Evolutionary conservation across 2,797 vertebrate genomes (phyloP), one percentile per base, ranked within the genome.

Genomic region (Bufotes viridis): DNA sequence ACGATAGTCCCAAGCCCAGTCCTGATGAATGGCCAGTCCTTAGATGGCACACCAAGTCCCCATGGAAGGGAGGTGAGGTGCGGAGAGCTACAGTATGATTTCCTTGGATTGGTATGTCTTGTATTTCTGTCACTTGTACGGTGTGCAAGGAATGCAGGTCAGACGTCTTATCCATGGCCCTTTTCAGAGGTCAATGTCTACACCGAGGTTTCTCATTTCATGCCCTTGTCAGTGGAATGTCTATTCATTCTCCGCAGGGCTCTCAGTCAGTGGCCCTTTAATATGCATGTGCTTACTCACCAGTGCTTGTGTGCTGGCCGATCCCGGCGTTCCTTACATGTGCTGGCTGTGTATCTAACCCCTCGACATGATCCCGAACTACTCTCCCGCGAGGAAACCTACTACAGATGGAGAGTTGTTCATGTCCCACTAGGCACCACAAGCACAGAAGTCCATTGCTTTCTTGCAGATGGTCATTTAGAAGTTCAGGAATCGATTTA

Each of bases 51-150:
- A 2, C 29, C 2, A 29, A 29, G 29, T 29, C 29, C 29, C 29
- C 29, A 29, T 29, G 34, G 34, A 42, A 42, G 34, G 34, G 3
- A 0, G 13, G 20, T 11, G 29, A 18, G 58, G 49, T 29, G 34
- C 8, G 24, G 57, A 20, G 72, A 78, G n/a, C 72, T 26, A 7
- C 1, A 34, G 34, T 83, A 51, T 67, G 49, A 78, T 15, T n/a
- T 88, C 74, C 84, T 88, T 88, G n/a, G 53, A 83, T 83, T 87
- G 81, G 58, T 83, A 81, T 87, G 60, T 87, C 58, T 7, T 1
- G 14, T 29, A 80, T 57, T 82, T 55, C 7, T 70, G 76, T 85
- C 14, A 26, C 63, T 22, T 81, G 75, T 78, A 51, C 53, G 26
- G 55, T 85, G 69, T 78, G 24, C 29, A 34, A 81, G 65, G 61